phyloP scores from a whole-genome alignment of 2,888 invertebrate genomes.

The Sinhomidia bicolor region DNA sequence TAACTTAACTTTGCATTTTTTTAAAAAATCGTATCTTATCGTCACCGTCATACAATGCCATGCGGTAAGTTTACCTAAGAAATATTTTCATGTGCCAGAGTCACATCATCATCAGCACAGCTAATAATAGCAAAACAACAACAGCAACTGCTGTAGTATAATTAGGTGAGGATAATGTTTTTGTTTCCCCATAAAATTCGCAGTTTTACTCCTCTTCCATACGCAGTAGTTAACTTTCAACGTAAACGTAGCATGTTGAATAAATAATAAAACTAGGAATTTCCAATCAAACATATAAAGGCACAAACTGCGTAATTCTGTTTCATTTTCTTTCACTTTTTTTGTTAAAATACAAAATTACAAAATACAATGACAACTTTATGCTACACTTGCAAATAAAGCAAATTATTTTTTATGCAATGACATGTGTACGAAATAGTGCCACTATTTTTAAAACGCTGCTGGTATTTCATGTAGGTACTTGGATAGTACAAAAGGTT shows the following conservation, averaged over 20 bases:
- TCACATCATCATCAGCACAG: background rate
- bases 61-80: too few species aligned
- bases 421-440: too few species aligned
- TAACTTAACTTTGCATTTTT: background rate
- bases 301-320: constrained; percentile 5
- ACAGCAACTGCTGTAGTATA: background rate
- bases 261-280: background rate
- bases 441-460: too few species aligned
- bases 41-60: too few species aligned
- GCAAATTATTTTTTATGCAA: too few species aligned
- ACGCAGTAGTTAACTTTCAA: background rate
- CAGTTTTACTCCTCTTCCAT: background rate
- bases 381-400: too few species aligned
- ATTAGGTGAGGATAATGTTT: background rate
- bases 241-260: background rate
- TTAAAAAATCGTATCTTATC: background rate
- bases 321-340: too few species aligned
- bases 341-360: background rate
- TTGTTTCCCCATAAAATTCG: background rate
- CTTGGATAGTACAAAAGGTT: too few species aligned
- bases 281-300: background rate
- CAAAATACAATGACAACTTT: too few species aligned
- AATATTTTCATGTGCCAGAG: background rate
- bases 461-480: too few species aligned
- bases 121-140: constrained; percentile 22